These are phyloP conservation scores for Gila robusta DNA, from an alignment of 2,797 vertebrate species.

Conservation along the genomic window DNA sequence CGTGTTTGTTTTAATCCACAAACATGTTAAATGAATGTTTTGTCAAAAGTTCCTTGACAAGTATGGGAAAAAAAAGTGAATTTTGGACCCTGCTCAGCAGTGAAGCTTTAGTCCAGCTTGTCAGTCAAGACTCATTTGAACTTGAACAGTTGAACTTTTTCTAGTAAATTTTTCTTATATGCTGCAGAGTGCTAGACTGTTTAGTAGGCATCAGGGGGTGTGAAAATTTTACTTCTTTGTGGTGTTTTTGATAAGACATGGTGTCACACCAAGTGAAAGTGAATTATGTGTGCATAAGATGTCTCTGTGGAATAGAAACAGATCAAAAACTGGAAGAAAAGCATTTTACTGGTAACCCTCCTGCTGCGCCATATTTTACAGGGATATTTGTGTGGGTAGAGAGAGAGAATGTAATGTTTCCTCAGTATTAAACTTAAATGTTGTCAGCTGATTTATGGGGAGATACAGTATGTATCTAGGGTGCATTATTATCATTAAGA, in stretches of 20 bases:
- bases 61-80: not conserved
- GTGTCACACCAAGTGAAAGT: slow-evolving; percentile 9
- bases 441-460: slow-evolving; percentile 33
- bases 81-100: not conserved
- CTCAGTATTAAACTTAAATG: slow-evolving; percentile 18
- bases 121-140: not conserved
- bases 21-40: not conserved
- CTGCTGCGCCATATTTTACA: slow-evolving; percentile 6
- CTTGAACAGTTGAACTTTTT: slow-evolving; percentile 16
- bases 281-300: not conserved
- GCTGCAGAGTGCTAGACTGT: not conserved
- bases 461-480: slow-evolving; percentile 7
- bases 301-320: slow-evolving; percentile 1
- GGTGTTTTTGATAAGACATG: slow-evolving; percentile 2
- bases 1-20: not conserved
- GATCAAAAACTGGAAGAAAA: slow-evolving; percentile 16
- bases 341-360: slow-evolving; percentile 1
- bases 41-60: not conserved
- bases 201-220: not conserved
- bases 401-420: not conserved
- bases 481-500: slow-evolving; percentile 24
- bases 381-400: slow-evolving; percentile 2
- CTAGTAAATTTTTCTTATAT: slow-evolving; percentile 20
- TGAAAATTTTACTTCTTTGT: slow-evolving; percentile 1
- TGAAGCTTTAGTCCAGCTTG: not conserved